Conservation (phyloP, 2,113 vertebrate genomes). For the Microcebus tavaratra region DNA sequence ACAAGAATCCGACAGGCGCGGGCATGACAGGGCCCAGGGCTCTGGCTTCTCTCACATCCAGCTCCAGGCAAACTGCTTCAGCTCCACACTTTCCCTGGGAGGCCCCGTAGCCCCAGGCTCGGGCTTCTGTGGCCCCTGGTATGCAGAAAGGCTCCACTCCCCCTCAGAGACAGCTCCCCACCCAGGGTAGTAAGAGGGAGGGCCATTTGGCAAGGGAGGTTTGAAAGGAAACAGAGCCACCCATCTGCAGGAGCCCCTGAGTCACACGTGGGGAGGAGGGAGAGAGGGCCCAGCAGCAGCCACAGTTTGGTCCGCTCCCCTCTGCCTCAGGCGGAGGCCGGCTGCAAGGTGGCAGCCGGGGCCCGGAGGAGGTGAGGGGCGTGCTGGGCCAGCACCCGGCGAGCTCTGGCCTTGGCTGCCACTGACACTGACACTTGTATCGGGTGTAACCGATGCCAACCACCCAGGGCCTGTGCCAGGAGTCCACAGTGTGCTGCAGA, state of each 20-base stretch:
- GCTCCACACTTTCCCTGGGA: background rate
- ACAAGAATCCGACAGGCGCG: background rate
- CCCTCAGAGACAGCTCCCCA: background rate
- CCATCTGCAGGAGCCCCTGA: constrained; percentile 49
- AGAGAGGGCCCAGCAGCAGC: background rate
- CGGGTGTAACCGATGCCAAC: background rate
- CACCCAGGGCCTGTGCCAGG: background rate
- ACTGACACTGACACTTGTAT: background rate
- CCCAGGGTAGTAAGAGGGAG: background rate
- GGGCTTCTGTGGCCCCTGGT: background rate
- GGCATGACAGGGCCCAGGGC: background rate
- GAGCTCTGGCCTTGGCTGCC: background rate
- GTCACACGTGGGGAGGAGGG: background rate
- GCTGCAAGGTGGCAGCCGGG: background rate
- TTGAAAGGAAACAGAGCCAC: constrained; percentile 56
- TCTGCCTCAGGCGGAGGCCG: background rate
- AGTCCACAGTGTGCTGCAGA: constrained; percentile 16
- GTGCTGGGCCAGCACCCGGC: background rate
- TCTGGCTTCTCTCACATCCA: constrained; percentile 34
- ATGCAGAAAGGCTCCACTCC: constrained; percentile 22
- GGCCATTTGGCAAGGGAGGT: background rate
- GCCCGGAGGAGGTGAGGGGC: background rate
- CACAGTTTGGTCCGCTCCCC: background rate
- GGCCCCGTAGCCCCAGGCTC: background rate
- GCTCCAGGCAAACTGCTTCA: constrained; percentile 47